phyloP scores from a whole-genome alignment of 2,888 invertebrate genomes.

The Argyra leucocephala region DNA sequence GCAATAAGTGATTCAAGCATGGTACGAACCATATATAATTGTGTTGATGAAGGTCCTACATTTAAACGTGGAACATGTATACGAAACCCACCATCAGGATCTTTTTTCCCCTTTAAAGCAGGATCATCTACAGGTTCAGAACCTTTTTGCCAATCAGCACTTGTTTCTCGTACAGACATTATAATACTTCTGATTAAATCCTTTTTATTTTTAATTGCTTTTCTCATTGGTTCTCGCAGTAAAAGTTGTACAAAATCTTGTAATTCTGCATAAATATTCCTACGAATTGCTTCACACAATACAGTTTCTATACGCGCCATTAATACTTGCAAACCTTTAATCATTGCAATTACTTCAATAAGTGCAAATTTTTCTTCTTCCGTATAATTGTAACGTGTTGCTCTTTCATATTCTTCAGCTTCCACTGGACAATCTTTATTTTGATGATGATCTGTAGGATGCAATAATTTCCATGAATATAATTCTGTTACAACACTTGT shows the following conservation, averaged over 20 bases:
- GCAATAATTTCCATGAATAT: conserved; percentile 95
- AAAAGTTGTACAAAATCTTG: conserved; percentile 91
- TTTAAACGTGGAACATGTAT: conserved; percentile 86
- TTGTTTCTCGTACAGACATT: conserved; percentile 92
- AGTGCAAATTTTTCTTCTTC: conserved; percentile 95
- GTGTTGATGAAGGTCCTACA: conserved; percentile 87
- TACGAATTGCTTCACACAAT: conserved; percentile 78
- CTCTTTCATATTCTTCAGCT: conserved; percentile 96
- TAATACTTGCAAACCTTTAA: conserved; percentile 91
- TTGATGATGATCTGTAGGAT: conserved; percentile 94
- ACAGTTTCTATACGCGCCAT: conserved; percentile 97
- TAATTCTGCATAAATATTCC: conserved; percentile 89
- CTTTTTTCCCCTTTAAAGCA: conserved; percentile 84
- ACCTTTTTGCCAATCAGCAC: conserved; percentile 91
- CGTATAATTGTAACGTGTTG: conserved; percentile 94
- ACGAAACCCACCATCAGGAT: conserved; percentile 81
- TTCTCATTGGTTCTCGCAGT: conserved; percentile 83
- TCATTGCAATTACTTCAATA: conserved; percentile 98
- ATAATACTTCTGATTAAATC: conserved; percentile 92
- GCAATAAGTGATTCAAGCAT: conserved; percentile 96
- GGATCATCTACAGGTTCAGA: conserved; percentile 88
- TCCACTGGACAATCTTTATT: conserved; percentile 90
- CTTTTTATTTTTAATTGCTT: conserved; percentile 95
- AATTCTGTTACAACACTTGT: conserved; percentile 92
- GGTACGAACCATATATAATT: conserved; percentile 97